Evolutionary conservation across 2,888 invertebrate species (phyloP), one percentile per base, ranked within the genome.

Genomic region (Dasysyrphus tricinctus): DNA sequence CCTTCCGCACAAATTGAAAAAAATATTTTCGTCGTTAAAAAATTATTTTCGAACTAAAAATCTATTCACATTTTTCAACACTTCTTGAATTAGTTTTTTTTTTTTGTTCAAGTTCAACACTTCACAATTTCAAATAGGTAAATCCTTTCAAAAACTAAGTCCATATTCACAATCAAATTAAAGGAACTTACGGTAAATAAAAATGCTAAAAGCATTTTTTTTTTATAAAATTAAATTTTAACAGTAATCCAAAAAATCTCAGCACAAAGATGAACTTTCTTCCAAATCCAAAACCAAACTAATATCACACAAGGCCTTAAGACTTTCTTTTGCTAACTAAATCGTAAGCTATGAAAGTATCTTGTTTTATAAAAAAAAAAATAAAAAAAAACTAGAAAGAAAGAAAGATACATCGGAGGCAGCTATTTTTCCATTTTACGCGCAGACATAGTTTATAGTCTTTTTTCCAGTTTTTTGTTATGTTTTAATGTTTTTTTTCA

Each of bases 271-370:
- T 80, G 72, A 80, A 80, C 63, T 74, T 59, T 75, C 82, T 76
- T 84, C 88, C 9, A 39, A 69, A 69, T 69, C 54, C 73, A 29
- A 69, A 77, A 74, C 77, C 69, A 57, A 77, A 49, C 69, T 77
- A 61, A 78, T 77, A 63, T 81, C 77, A 87, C 89, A 89, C 89
- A 88, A 88, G 88, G 88, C 89, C 83, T 88, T 89, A 82, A 37
- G 91, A 92, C 91, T 92, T 92, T 92, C 91, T 92, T 92, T 91
- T 89, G 89, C 90, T 89, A 89, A 92, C 91, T 92, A 91, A 86
- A 91, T 89, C 91, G 89, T 89, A 88, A 88, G 88, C 88, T 91
- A 91, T 89, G 91, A 91, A 92, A 92, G 91, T 91, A 90, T 91
- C 90, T 91, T 91, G 90, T 91, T 92, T 91, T 91, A 90, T 91